A percentile compares a stretch with the other conserved stretches of the same genome.
Evolutionary conservation across 2,888 invertebrate species (phyloP).

Genomic region (Tetropium fuscum): DNA sequence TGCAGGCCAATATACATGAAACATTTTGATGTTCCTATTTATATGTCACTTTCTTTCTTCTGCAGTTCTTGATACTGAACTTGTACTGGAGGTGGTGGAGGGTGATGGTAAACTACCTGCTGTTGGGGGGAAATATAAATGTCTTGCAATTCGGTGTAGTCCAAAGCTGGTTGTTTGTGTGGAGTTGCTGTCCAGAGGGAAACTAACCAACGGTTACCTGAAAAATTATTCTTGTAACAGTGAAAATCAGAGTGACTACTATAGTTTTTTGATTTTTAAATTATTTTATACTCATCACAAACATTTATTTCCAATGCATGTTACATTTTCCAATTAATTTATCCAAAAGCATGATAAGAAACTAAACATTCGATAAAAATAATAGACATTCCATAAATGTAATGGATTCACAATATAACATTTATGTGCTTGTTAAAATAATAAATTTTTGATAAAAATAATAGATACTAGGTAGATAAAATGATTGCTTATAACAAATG

Average conservation of each 20-base stretch:
- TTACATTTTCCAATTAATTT: no score
- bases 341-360: no score
- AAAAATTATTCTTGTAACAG: conserved; percentile 26
- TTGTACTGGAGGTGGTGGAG: conserved; percentile 62
- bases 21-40: conserved; percentile 74
- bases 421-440: no score
- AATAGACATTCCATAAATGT: no score
- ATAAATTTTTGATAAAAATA: no score
- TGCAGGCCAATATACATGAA: conserved; percentile 84
- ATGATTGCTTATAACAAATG: no score
- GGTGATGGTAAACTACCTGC: conserved; percentile 62
- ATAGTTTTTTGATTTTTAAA: neutral
- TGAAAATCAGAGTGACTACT: neutral
- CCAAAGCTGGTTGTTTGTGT: conserved; percentile 84
- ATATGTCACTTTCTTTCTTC: conserved; percentile 86
- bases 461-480: no score
- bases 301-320: no score
- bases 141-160: conserved; percentile 79
- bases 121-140: conserved; percentile 60
- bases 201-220: conserved; percentile 87
- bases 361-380: no score
- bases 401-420: no score
- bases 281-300: no score
- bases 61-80: conserved; percentile 64
- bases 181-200: conserved; percentile 88